These are phyloP conservation scores for Chalcosyrphus nemorum DNA, from an alignment of 2,888 invertebrate genomes.

Conservation along the genomic window DNA sequence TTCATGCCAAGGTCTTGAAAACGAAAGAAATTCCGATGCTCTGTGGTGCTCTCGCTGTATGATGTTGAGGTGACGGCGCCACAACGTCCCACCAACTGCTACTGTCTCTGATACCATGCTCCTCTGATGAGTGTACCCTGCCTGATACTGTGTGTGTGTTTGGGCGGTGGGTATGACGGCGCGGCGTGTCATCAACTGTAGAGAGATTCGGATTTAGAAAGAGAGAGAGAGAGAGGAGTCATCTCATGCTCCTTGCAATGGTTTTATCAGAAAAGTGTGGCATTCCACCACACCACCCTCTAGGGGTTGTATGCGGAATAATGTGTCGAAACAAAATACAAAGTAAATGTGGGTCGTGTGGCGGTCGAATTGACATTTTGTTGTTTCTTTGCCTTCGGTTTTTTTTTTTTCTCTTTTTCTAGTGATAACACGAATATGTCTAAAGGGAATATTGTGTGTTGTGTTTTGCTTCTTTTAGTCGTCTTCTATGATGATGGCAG, in stretches of 20 bases:
- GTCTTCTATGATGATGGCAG: neutral
- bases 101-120: conserved; percentile 25
- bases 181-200: neutral
- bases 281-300: conserved; percentile 10
- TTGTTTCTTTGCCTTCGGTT: neutral
- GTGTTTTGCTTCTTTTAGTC: neutral
- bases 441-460: conserved; percentile 21
- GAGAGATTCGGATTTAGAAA: conserved; percentile 11
- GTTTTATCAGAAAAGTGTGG: conserved; percentile 1
- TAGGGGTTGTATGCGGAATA: conserved; percentile 9
- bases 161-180: conserved; percentile 20
- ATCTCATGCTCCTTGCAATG: too few species aligned
- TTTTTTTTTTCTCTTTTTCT: neutral
- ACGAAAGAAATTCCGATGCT: conserved; percentile 28
- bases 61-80: conserved; percentile 61
- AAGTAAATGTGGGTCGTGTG: conserved; percentile 43
- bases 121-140: too few species aligned
- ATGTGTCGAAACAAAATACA: conserved; percentile 32
- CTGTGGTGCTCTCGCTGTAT: neutral
- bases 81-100: conserved; percentile 46
- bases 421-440: conserved; percentile 5
- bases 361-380: conserved; percentile 29
- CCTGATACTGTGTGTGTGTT: conserved; percentile 35
- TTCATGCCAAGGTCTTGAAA: conserved; percentile 45
- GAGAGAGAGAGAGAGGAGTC: conserved; percentile 7